phyloP scores from a whole-genome alignment of 2,888 invertebrate genomes.

The Trichacis sp. region DNA sequence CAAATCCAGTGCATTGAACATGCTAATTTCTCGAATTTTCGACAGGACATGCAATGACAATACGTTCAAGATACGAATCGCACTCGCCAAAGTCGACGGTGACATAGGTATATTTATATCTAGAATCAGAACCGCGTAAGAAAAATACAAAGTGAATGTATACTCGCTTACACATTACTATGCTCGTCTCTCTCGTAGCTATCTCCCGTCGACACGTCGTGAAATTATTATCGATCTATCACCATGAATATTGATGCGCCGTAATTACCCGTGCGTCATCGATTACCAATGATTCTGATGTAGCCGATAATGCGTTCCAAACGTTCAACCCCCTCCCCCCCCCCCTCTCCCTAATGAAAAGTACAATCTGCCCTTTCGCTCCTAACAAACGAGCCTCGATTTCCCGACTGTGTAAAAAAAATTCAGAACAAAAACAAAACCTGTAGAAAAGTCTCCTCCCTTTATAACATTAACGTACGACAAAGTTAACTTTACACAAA shows the following conservation, averaged over 20 bases:
- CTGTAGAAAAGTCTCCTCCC: too few relatives aligned
- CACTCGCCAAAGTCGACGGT: conserved; percentile 17
- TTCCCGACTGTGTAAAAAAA: too few relatives aligned
- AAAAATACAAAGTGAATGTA: conserved; percentile 51
- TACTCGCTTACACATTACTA: conserved; percentile 28
- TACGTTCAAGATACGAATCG: conserved; percentile 24
- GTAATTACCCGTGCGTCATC: conserved; percentile 38
- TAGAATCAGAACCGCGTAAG: conserved; percentile 40
- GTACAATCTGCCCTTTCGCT: too few relatives aligned
- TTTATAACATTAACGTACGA: too few relatives aligned
- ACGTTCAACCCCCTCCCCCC: neutral
- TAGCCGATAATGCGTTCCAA: conserved; percentile 24
- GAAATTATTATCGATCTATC: conserved; percentile 22
- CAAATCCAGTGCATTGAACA: too few relatives aligned
- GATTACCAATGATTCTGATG: conserved; percentile 29
- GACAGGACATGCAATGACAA: conserved; percentile 30
- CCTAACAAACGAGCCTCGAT: too few relatives aligned
- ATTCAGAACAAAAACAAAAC: too few relatives aligned
- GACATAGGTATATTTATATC: conserved; percentile 12
- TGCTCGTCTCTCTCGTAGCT: conserved; percentile 11
- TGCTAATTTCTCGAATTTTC: too few relatives aligned
- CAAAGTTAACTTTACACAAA: too few relatives aligned
- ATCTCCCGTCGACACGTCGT: conserved; percentile 13
- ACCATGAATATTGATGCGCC: conserved; percentile 30
- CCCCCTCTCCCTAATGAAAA: too few relatives aligned